Conservation (phyloP, 2,888 invertebrate genomes). For the Athrips mouffetella region DNA sequence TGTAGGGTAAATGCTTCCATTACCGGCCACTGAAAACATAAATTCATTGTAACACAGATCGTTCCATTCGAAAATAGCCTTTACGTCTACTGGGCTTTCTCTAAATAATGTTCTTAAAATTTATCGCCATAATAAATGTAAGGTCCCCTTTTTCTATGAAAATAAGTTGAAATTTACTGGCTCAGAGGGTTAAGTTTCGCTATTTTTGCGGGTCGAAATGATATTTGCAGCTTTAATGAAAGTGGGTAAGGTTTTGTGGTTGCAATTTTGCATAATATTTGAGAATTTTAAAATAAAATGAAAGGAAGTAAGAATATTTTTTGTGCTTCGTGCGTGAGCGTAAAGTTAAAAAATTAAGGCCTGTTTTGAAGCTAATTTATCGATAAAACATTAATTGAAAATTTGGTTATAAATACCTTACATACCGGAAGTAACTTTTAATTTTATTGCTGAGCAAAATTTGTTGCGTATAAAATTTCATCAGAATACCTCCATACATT, state of each 20-base stretch:
- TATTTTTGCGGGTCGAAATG: conserved; percentile 34
- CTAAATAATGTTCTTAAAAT: conserved; percentile 75
- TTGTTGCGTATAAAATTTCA: background rate
- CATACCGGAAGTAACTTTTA: no score
- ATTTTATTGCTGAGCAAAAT: no score
- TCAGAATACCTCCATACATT: background rate
- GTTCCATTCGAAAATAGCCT: conserved; percentile 69
- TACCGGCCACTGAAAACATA: conserved; percentile 55
- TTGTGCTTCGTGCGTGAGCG: no score
- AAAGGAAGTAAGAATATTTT: no score
- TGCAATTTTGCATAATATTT: background rate
- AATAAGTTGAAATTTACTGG: conserved; percentile 71
- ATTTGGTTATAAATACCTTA: no score
- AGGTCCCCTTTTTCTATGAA: conserved; percentile 70
- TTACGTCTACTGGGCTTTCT: conserved; percentile 72
- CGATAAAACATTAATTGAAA: no score
- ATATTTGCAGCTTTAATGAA: conserved; percentile 29
- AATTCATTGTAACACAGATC: conserved; percentile 68
- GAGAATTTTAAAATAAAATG: no score
- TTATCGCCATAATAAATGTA: conserved; percentile 74
- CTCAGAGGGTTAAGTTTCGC: conserved; percentile 45
- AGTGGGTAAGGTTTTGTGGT: conserved; percentile 5
- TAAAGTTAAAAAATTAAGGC: no score
- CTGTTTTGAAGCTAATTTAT: no score
- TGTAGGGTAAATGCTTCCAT: conserved; percentile 33